Conservation (phyloP, 1,140 invertebrate genomes). For the Plectus sambesii region DNA sequence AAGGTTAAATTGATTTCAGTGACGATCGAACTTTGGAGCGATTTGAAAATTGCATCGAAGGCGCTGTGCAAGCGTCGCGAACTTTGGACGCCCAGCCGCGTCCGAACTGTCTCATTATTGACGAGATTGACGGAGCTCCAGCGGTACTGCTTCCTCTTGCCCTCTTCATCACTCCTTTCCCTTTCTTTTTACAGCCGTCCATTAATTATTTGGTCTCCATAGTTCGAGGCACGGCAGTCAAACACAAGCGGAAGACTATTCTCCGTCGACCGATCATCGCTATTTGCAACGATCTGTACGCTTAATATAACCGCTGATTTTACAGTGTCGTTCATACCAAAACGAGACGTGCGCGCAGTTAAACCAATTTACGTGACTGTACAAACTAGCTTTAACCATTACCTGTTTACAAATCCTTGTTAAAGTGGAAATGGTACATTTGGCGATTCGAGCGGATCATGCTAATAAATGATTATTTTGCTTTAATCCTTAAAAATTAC, state of each 20-base stretch:
- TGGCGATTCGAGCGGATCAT: too few relatives aligned
- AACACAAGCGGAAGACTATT: conserved; percentile 50
- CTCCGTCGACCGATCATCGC: conserved; percentile 76
- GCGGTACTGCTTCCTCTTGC: conserved; percentile 38
- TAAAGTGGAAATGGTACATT: too few relatives aligned
- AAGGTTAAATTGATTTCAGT: conserved; percentile 10
- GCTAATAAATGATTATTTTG: too few relatives aligned
- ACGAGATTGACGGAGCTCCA: conserved; percentile 94
- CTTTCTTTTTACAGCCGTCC: conserved; percentile 54
- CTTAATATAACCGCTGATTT: conserved; percentile 12
- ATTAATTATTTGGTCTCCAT: conserved; percentile 75
- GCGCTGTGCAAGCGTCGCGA: conserved; percentile 13
- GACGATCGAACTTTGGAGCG: conserved; percentile 24
- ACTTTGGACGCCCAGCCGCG: conserved; percentile 48
- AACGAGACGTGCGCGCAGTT: too few relatives aligned
- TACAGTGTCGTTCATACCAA: not conserved
- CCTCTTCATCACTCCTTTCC: not conserved
- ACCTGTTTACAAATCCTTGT: too few relatives aligned
- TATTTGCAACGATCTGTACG: conserved; percentile 79
- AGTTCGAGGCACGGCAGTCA: conserved; percentile 54
- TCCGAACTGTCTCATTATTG: conserved; percentile 86
- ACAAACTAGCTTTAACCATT: too few relatives aligned
- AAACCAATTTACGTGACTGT: too few relatives aligned
- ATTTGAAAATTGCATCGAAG: conserved; percentile 24
- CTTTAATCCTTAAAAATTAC: conserved; percentile 1